Conservation (phyloP, 2,888 invertebrate species). For the Brachynemurus nebulosus region DNA sequence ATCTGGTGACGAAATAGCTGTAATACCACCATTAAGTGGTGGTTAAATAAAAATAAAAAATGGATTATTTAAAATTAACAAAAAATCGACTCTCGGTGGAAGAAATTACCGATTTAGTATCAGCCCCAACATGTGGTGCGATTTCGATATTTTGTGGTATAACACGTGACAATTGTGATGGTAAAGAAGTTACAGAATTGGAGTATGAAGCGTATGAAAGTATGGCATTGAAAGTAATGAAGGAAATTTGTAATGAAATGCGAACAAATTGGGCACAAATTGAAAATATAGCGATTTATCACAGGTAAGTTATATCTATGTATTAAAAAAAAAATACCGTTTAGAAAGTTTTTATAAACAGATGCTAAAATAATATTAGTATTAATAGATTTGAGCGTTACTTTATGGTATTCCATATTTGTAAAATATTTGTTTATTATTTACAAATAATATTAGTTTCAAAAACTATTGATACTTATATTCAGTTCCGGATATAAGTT, state of each 20-base stretch:
- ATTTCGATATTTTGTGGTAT: constrained; percentile 81
- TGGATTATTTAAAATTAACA: constrained; percentile 58
- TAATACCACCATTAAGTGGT: constrained; percentile 91
- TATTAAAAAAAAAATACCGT: too few relatives aligned
- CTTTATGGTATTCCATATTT: too few relatives aligned
- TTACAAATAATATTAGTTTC: too few relatives aligned
- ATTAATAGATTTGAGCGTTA: too few relatives aligned
- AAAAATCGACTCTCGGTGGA: constrained; percentile 52
- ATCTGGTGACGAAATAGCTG: constrained; percentile 68
- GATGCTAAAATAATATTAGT: too few relatives aligned
- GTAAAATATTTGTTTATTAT: too few relatives aligned
- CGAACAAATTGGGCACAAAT: constrained; percentile 60
- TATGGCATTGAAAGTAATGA: constrained; percentile 80
- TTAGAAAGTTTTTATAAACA: too few relatives aligned
- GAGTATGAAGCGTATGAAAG: constrained; percentile 89
- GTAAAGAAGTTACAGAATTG: constrained; percentile 67
- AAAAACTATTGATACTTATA: too few relatives aligned
- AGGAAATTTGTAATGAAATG: constrained; percentile 58
- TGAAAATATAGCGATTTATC: constrained; percentile 71
- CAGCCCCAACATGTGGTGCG: constrained; percentile 68
- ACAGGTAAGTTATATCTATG: constrained; percentile 42
- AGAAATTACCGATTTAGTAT: constrained; percentile 48
- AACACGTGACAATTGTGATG: constrained; percentile 72
- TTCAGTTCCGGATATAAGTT: too few relatives aligned
- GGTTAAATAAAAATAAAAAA: constrained; percentile 44